Base-by-base conservation (phyloP, 2,113 vertebrate species). In the Phasianus colchicus region DNA sequence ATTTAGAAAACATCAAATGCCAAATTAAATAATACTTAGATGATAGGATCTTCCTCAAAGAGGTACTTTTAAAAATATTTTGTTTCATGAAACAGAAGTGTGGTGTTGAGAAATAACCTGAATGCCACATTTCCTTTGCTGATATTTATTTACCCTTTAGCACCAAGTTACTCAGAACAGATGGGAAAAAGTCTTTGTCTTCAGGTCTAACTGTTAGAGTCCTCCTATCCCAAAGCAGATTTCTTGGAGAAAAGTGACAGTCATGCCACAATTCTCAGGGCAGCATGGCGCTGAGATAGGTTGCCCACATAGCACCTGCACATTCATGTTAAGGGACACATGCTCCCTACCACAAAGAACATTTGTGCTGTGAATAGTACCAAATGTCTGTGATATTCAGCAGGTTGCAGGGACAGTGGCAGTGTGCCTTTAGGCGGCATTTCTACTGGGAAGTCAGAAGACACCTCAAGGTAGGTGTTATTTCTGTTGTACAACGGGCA, bases 331-430 rank as follows among this genome's bases (percentile, higher is more conserved):
- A 29, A 67, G 34, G 82, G 38, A 65, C 10, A 3, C 1, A 3
- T 11, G 20, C 10, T 86, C 52, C 10, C 32, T 65, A 17, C 12
- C 9, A 27, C 24, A 60, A 76, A 45, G 63, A 63, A 13, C 42
- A 43, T 36, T 48, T 77, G 27, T 40, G 27, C 27, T 32, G 27
- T 17, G 43, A 45, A 32, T 38, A 40, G 34, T 34, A 19, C 45
- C n/a, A 38, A 27, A 34, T 48, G 57, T 29, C n/a, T 61, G 42
- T 36, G 34, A 29, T 12, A 13, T n/a, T 47, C 43, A 18, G 13
- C 18, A n/a, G 57, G 27, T 25, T 61, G 73, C 57, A 42, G 21
- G 0, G 2, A 47, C 43, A 61, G 3, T 5, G 1, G 70, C 0
- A 1, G 6, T 2, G 1, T 71, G 21, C 25, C 17, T 63, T 55